Evolutionary conservation across 2,113 vertebrate species (phyloP), one percentile per base, ranked within the genome.

Genomic region (Ictidomys tridecemlineatus): DNA sequence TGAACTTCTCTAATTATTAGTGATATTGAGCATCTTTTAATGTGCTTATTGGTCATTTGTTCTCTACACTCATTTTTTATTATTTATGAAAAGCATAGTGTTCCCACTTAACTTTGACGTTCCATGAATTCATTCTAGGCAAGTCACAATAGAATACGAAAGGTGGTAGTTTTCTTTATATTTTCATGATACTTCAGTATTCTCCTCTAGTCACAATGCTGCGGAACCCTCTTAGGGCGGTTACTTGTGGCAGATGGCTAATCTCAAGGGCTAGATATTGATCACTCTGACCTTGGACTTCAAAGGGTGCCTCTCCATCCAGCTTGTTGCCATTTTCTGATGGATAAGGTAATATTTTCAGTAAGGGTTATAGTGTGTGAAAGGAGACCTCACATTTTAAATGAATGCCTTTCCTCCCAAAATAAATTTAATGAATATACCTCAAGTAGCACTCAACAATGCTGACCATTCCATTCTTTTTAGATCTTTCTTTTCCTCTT

Each of bases 21-120:
- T 78, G 58, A 82, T 77, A 37, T 51, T 63, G 42, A 92, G 26
- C 69, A 78, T 53, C 70, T 86, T 80, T 83, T 85, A 13, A 67
- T 79, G n/a, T 56, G 32, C n/a, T 70, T 85, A 79, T 39, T 56
- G 67, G 61, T 37, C 74, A 34, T 73, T 89, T 86, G 14, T 85
- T 70, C 32, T 85, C 17, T n/a, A 83, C 32, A 61, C 14, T n/a
- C 48, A 72, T 89, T 42, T 95, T 91, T 63, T 80, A 58, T 94
- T 70, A 45, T 93, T 74, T 84, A 48, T 39, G 56, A 93, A 90
- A 85, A 93, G 30, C 30, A 85, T 24, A 26, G 32, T 42, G 11
- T 14, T 67, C 76, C n/a, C 37, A 10, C 34, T 61, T 8, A 84
- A 42, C 37, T 73, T 45, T 74, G 18, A 61, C 24, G 37, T 32